Percentiles rank a stretch among this genome's conserved stretches.
Evolutionary conservation across 2,113 vertebrate species (phyloP).

Genomic region (Trogon melanurus): DNA sequence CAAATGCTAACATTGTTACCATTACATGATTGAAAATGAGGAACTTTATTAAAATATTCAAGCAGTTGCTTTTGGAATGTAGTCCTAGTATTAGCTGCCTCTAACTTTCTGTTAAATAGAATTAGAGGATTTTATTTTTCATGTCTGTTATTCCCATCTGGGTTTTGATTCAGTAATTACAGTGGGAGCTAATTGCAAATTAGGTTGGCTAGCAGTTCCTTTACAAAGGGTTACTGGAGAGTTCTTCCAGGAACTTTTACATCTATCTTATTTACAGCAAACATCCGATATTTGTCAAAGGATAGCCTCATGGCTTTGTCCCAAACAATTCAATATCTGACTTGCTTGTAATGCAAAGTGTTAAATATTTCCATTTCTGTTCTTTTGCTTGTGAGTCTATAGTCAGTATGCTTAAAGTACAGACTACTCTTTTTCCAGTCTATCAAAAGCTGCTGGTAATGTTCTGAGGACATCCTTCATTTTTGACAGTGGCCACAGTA

Average conservation of each 20-base stretch:
- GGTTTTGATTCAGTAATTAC: not conserved
- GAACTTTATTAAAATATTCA: constrained; percentile 24
- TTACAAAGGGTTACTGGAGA: not conserved
- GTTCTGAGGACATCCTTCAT: not conserved
- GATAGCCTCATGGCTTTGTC: not conserved
- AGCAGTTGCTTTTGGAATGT: not conserved
- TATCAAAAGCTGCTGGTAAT: not conserved
- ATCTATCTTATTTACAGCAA: not conserved
- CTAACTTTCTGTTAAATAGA: constrained; percentile 20
- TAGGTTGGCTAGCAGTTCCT: not conserved
- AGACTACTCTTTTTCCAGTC: not conserved
- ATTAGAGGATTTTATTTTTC: not conserved
- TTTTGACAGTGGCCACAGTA: not conserved
- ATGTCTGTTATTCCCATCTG: not conserved
- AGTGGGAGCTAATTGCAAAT: not conserved
- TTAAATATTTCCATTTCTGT: not conserved
- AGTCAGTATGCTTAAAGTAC: not conserved
- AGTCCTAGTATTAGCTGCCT: not conserved
- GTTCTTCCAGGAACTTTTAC: not conserved
- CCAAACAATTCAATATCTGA: not conserved
- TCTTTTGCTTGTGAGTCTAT: not conserved
- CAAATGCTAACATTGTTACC: not conserved
- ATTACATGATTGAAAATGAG: constrained; percentile 17
- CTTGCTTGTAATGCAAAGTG: not conserved
- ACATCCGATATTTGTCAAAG: not conserved